Base-by-base conservation (phyloP, 1,140 invertebrate genomes). In the Hermetia illucens region DNA sequence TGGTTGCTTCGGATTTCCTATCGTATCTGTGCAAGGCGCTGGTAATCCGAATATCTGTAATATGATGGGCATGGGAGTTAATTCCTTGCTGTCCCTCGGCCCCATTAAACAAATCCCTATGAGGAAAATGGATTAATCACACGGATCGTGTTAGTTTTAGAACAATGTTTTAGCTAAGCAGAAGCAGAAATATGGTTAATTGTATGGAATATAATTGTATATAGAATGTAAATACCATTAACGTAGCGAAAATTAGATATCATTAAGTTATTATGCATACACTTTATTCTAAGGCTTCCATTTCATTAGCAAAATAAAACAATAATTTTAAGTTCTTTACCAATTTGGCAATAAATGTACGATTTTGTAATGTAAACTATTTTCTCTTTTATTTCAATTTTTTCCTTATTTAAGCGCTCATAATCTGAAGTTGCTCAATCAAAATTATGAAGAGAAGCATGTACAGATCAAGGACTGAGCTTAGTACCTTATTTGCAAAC, bases 1-100 rank as follows among this genome's bases (percentile, higher is more conserved):
- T 27, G 75, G 77, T 8, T 72, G 71, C 27, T 81, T 77, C 42
- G 77, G 74, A 12, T 61, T 83, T 31, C 80, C 80, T 1, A 74
- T 83, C n/a, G 68, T 82, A 33, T 75, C 73, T 10, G 68, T 75
- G 13, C 74, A 78, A 45, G 72, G 70, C 48, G 64, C 70, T 29
- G 61, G 73, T 38, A 78, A 77, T 49, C 69, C 74, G 4, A 64
- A 69, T 40, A 63, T 66, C 1, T 65, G 57, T 39, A 72, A 72
- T 53, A 60, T 79, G 39, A 66, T 69, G 34, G 70, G 71, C n/a
- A 55, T 80, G 10, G 75, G 76, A 37, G 72, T 72, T 21, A 71
- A 73, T 36, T 75, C 72, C 13, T 66, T 80, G 36, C 57, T 82
- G 31, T 77, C 74, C 51, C 58, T 82, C 39, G 79, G 79, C 2